phyloP scores from a whole-genome alignment of 1,140 invertebrate genomes.

The Gyrodactylus salaris region DNA sequence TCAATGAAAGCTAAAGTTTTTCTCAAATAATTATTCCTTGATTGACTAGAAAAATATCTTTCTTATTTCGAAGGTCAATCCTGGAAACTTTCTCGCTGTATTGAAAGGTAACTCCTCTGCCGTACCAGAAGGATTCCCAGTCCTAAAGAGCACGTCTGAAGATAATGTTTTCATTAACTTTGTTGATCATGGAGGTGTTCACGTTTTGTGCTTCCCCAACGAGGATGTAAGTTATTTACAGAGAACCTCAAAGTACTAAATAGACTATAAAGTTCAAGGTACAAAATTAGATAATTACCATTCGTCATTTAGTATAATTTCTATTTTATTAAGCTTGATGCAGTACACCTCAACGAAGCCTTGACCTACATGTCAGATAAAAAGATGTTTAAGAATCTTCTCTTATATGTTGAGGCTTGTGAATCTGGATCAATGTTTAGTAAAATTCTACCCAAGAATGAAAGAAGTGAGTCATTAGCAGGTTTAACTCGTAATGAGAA shows the following conservation, averaged over 20 bases:
- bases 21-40: too few species aligned
- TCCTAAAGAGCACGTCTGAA: neutral
- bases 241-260: too few species aligned
- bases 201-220: conserved; percentile 3
- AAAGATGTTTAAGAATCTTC: neutral
- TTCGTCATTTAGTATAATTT: neutral
- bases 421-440: neutral
- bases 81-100: neutral
- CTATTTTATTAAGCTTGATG: neutral
- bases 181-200: neutral
- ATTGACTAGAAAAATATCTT: too few species aligned
- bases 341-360: neutral
- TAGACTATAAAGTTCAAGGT: too few species aligned
- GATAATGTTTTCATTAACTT: neutral
- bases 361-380: neutral
- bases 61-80: neutral
- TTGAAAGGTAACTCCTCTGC: neutral
- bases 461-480: neutral
- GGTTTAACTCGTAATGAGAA: too few species aligned
- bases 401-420: neutral
- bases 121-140: neutral
- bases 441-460: neutral
- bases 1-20: too few species aligned
- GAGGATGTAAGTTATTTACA: neutral
- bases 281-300: too few species aligned